Percentiles rank a stretch among this genome's conserved stretches.
Evolutionary conservation across 1,140 invertebrate genomes (phyloP).

Genomic region (Aplysia californica): DNA sequence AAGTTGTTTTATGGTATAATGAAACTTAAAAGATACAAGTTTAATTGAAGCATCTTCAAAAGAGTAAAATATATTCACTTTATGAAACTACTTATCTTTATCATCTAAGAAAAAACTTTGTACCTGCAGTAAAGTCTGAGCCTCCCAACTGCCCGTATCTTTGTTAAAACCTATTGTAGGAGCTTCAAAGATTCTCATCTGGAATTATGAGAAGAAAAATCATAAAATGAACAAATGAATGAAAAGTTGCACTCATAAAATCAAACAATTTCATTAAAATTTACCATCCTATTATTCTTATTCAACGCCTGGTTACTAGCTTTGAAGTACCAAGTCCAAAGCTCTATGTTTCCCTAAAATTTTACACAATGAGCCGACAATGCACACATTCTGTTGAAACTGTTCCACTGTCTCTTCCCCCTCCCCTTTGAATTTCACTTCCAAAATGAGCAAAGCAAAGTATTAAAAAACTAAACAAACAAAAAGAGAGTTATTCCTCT

Average conservation of each 20-base stretch:
- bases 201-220: too few relatives aligned
- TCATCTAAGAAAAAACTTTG: background rate
- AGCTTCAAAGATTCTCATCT: slow-evolving; percentile 25
- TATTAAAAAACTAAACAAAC: too few relatives aligned
- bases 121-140: slow-evolving; percentile 31
- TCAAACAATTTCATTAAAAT: background rate
- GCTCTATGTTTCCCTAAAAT: too few relatives aligned
- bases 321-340: too few relatives aligned
- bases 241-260: background rate
- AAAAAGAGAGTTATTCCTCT: too few relatives aligned
- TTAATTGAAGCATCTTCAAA: background rate
- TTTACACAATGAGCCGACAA: too few relatives aligned
- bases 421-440: too few relatives aligned
- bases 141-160: slow-evolving; percentile 15
- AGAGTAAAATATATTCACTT: background rate
- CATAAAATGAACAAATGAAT: background rate
- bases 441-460: too few relatives aligned
- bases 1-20: background rate
- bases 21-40: background rate
- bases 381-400: too few relatives aligned
- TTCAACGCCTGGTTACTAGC: too few relatives aligned
- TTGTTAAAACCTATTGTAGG: slow-evolving; percentile 28
- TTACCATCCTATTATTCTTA: too few relatives aligned
- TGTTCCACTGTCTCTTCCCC: too few relatives aligned
- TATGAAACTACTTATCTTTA: background rate